Evolutionary conservation across 1,140 invertebrate species (phyloP), one percentile per base, ranked within the genome.

Genomic region (Panagrolaimus sp.): DNA sequence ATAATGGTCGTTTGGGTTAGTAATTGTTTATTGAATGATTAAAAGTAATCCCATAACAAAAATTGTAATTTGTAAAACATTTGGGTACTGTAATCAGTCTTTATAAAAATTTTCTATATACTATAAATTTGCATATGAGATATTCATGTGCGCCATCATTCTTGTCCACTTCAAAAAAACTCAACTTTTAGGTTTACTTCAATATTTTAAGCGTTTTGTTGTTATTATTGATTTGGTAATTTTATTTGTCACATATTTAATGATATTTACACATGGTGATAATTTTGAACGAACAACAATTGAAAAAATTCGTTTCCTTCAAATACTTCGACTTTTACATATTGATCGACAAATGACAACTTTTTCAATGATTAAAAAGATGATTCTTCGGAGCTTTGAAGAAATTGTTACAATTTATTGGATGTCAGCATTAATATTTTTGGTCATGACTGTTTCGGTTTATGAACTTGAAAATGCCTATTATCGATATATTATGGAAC

Each of bases 361-460:
- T 12, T 78, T 74, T 74, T 73, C 68, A 62, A 43, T 78, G 44
- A 73, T 78, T 9, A 55, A 69, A 47, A 71, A 78, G 43, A 78
- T 78, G 76, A 70, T 78, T 52, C 43, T 52, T 4, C 67, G 72
- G 7, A 74, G 73, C 46, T 65, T 67, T 66, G 77, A 46, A 44
- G 74, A 79, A 52, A 44, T 78, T 1, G 32, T 72, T n/a, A 55
- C 76, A n/a, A 66, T 70, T 12, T 78, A 78, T 38, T 78, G 76
- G 45, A 78, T 77, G 14, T 68, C 77, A 8, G 72, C 77, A 26
- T 43, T 78, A 43, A n/a, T 78, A n/a, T 77, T 74, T 32, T 32
- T 78, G 14, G 26, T 69, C 14, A 58, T 78, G 14, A 64, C 77
- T 17, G 69, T 67, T 32, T 45, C 63, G 0, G 72, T 78, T 28